These are phyloP conservation scores for Akabosia matsudoensis DNA, from an alignment of 1,140 invertebrate genomes.

Conservation along the genomic window DNA sequence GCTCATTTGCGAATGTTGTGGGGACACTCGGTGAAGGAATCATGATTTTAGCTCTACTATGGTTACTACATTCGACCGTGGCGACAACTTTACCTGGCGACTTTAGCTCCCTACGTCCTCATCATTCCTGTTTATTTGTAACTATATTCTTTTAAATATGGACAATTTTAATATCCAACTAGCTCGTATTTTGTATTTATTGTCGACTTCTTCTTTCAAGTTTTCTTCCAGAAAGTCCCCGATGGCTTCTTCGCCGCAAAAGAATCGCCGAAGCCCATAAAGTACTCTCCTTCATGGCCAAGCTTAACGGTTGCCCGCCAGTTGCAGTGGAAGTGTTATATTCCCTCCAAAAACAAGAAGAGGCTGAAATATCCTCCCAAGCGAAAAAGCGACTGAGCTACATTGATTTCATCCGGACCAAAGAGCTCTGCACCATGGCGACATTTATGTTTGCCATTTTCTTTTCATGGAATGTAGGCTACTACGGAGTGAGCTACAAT, in stretches of 20 bases:
- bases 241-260: conserved; percentile 40
- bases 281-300: conserved; percentile 40
- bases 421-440: conserved; percentile 22
- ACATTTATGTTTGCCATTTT: conserved; percentile 33
- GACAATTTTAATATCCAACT: background rate
- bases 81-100: conserved; percentile 25
- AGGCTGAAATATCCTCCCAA: background rate
- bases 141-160: background rate
- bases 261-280: conserved; percentile 34
- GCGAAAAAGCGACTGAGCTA: conserved; percentile 27
- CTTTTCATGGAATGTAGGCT: conserved; percentile 31
- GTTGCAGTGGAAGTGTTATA: conserved; percentile 12
- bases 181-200: background rate
- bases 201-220: background rate
- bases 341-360: conserved; percentile 26
- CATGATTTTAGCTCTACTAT: background rate
- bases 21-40: background rate
- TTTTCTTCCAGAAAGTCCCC: conserved; percentile 43
- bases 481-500: conserved; percentile 44
- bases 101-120: conserved; percentile 1
- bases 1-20: background rate
- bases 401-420: conserved; percentile 36
- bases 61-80: conserved; percentile 36
- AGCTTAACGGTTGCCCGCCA: conserved; percentile 29
- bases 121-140: conserved; percentile 13